Conservation (phyloP, 1,140 invertebrate genomes). For the Bombus superbus region DNA sequence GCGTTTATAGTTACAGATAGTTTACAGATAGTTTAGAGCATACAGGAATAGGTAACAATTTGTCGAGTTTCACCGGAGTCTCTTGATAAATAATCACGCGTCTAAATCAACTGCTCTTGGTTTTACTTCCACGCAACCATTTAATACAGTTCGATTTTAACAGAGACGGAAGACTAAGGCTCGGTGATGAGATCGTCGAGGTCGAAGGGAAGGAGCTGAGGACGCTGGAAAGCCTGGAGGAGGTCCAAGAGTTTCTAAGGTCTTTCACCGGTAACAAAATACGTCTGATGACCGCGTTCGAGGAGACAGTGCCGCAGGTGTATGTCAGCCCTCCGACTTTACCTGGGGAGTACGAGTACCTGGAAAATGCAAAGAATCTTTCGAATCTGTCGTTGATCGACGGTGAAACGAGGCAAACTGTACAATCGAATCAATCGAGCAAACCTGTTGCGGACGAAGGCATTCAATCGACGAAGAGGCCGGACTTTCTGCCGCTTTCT, state of each 20-base stretch:
- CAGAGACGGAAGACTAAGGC: slow-evolving; percentile 90
- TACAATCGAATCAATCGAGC: slow-evolving; percentile 17
- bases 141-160: slow-evolving; percentile 21
- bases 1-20: no score
- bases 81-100: not conserved
- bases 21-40: not conserved
- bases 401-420: slow-evolving; percentile 57
- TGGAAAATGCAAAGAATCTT: slow-evolving; percentile 76
- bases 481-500: slow-evolving; percentile 76
- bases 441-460: slow-evolving; percentile 9
- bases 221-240: slow-evolving; percentile 87
- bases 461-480: slow-evolving; percentile 69
- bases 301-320: slow-evolving; percentile 78
- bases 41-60: not conserved
- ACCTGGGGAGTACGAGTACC: slow-evolving; percentile 71
- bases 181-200: slow-evolving; percentile 93
- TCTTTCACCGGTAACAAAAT: slow-evolving; percentile 78
- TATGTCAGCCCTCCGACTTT: slow-evolving; percentile 65
- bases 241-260: slow-evolving; percentile 83
- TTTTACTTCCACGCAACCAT: no score
- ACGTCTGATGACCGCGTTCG: slow-evolving; percentile 77
- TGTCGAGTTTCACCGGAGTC: not conserved
- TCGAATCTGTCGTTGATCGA: slow-evolving; percentile 73
- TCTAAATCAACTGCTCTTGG: no score
- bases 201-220: slow-evolving; percentile 92